phyloP scores from a whole-genome alignment of 2,888 invertebrate species.

The Pelosia muscerda region DNA sequence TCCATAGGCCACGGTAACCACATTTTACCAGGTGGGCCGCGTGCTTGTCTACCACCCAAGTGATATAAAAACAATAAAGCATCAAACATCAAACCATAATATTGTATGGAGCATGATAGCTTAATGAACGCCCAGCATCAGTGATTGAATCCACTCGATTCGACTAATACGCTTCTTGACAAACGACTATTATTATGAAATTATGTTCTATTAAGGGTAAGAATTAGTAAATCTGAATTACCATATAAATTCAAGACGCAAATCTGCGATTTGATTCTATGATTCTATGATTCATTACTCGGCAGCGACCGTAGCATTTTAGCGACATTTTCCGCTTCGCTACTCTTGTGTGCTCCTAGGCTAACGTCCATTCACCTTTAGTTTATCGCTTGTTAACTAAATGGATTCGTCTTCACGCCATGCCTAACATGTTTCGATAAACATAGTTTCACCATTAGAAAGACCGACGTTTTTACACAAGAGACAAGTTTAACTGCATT shows the following conservation, averaged over 20 bases:
- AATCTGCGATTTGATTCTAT: not conserved
- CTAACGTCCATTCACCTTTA: conserved; percentile 52
- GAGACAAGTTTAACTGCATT: not conserved
- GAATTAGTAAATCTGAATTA: no score
- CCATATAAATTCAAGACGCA: not conserved
- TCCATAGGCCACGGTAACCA: no score
- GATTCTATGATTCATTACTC: conserved; percentile 2
- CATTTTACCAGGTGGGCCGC: no score
- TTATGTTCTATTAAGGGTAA: not conserved
- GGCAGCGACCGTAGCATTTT: conserved; percentile 22
- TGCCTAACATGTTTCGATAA: conserved; percentile 44
- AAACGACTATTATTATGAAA: not conserved
- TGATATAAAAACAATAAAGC: no score
- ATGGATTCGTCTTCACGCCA: conserved; percentile 57
- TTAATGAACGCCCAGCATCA: no score
- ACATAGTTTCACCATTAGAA: conserved; percentile 28
- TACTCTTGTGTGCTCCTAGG: conserved; percentile 31
- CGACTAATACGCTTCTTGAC: not conserved
- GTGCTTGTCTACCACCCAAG: no score
- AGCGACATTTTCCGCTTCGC: conserved; percentile 39
- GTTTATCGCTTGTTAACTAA: conserved; percentile 58
- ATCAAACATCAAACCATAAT: no score
- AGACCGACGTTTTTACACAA: not conserved
- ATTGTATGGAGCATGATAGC: no score
- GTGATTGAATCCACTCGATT: not conserved